Conservation (phyloP, 2,888 invertebrate species). For the Gonocerus acuteangulatus region DNA sequence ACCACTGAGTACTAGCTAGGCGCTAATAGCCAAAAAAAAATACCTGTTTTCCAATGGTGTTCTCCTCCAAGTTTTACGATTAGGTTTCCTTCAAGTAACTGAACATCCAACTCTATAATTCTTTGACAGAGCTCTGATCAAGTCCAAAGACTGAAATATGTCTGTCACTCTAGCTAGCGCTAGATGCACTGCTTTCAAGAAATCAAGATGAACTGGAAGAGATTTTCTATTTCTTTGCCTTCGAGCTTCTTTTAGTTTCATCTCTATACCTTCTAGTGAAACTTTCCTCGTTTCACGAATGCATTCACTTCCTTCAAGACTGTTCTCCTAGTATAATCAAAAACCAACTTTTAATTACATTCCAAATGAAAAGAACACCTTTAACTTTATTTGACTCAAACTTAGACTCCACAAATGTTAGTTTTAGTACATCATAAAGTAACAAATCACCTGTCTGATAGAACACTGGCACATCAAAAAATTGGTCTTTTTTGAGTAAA, state of each 20-base stretch:
- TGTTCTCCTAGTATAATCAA: constrained; percentile 23
- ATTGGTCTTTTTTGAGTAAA: too few species aligned
- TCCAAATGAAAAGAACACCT: neutral
- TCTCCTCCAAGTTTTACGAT: too few species aligned
- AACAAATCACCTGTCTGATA: too few species aligned
- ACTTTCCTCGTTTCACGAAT: constrained; percentile 27
- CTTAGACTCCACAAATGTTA: too few species aligned
- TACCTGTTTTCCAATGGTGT: too few species aligned
- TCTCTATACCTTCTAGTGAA: constrained; percentile 28
- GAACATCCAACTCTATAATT: constrained; percentile 3
- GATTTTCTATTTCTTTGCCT: constrained; percentile 10
- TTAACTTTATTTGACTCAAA: too few species aligned
- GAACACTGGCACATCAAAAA: too few species aligned
- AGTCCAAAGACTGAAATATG: constrained; percentile 16
- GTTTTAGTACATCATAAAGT: too few species aligned
- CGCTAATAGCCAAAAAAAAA: too few species aligned
- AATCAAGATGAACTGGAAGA: constrained; percentile 16
- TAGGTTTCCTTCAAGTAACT: neutral
- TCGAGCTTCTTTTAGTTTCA: constrained; percentile 28
- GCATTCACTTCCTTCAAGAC: constrained; percentile 30
- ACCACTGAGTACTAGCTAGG: too few species aligned
- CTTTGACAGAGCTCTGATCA: constrained; percentile 1
- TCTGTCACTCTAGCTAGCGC: constrained; percentile 17
- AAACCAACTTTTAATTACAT: neutral
- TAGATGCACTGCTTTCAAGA: constrained; percentile 27